Percentiles rank a stretch among this genome's conserved stretches.
Evolutionary conservation across 2,113 vertebrate species (phyloP).

Genomic region (Limanda limanda): DNA sequence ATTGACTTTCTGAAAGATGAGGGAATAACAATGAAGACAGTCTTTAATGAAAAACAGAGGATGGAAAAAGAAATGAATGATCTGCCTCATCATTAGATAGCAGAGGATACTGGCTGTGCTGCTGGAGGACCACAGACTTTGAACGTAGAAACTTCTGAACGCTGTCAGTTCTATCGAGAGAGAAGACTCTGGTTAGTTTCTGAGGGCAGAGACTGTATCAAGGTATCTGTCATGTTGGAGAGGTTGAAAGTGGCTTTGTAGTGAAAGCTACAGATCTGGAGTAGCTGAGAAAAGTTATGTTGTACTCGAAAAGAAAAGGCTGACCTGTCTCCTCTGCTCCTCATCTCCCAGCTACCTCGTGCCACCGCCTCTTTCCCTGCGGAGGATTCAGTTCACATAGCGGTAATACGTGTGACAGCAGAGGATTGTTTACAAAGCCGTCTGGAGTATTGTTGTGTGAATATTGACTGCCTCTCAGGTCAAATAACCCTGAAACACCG

Average conservation of each 20-base stretch:
- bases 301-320: neutral
- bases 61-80: neutral
- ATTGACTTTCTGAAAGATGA: conserved; percentile 3
- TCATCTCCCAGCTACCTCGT: neutral
- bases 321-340: neutral
- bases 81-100: conserved; percentile 5
- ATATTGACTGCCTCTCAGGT: neutral
- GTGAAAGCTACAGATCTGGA: neutral
- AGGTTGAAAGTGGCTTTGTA: too few relatives aligned
- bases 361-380: too few relatives aligned
- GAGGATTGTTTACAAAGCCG: neutral
- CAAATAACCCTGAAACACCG: neutral
- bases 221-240: too few relatives aligned
- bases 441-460: neutral
- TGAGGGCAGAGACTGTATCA: neutral
- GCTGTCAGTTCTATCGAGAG: neutral
- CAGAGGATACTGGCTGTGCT: neutral
- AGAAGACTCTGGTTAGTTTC: neutral
- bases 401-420: neutral
- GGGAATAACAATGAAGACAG: neutral
- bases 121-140: conserved; percentile 3
- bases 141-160: conserved; percentile 12
- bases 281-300: neutral
- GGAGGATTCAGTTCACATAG: neutral
- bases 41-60: conserved; percentile 18